Evolutionary conservation across 1,140 invertebrate genomes (phyloP).

Genomic region (Elymnias hypermnestra): DNA sequence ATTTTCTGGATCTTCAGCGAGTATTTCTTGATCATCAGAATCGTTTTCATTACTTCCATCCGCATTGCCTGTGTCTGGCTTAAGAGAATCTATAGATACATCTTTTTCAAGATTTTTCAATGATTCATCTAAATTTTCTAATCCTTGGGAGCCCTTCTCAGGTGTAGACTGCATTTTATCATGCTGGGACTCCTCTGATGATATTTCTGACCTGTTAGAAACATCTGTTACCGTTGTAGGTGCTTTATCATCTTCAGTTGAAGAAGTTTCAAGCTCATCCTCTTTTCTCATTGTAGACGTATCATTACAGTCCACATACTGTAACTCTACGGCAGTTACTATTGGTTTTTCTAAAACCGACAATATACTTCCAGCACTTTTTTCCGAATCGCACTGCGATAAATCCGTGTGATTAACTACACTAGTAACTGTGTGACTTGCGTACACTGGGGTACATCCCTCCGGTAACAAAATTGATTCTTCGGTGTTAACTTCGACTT

Average conservation of each 20-base stretch:
- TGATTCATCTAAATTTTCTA: slow-evolving; percentile 27
- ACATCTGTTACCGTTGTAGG: background rate
- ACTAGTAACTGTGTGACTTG: slow-evolving; percentile 78
- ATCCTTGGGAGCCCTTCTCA: slow-evolving; percentile 27
- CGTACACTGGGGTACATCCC: slow-evolving; percentile 70
- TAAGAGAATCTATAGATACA: slow-evolving; percentile 37
- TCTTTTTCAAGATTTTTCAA: slow-evolving; percentile 28
- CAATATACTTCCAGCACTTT: slow-evolving; percentile 47
- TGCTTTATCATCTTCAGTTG: background rate
- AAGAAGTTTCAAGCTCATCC: background rate
- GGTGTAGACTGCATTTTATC: slow-evolving; percentile 15
- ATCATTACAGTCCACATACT: background rate
- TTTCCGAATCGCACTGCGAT: slow-evolving; percentile 41
- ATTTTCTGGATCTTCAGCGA: no score
- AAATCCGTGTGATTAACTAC: slow-evolving; percentile 25
- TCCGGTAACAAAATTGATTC: slow-evolving; percentile 49
- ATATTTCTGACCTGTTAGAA: background rate
- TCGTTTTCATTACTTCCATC: slow-evolving; percentile 12
- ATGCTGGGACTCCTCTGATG: background rate
- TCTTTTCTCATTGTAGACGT: background rate
- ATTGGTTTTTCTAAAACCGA: slow-evolving; percentile 55
- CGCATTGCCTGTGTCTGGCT: slow-evolving; percentile 30
- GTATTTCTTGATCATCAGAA: no score
- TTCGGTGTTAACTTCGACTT: slow-evolving; percentile 21
- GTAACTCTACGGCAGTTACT: slow-evolving; percentile 32